A percentile compares a stretch with the other conserved stretches of the same genome.
phyloP scores from a whole-genome alignment of 2,888 invertebrate species.

The Scaptomyza polygonia region DNA sequence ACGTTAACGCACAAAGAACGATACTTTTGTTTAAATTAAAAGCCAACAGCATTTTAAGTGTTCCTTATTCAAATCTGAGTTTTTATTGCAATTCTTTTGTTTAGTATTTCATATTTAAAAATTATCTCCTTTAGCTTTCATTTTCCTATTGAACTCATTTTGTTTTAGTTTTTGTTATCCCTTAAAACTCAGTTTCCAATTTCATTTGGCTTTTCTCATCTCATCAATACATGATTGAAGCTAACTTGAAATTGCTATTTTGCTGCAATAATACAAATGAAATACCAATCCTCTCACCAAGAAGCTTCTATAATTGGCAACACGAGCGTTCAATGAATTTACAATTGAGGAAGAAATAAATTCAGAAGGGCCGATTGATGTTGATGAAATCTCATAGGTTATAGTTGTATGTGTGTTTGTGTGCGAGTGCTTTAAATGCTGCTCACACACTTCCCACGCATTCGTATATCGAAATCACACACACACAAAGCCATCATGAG shows the following conservation, averaged over 20 bases:
- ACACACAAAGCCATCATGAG: constrained; percentile 38
- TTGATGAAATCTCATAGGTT: constrained; percentile 31
- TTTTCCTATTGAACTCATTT: too few species aligned
- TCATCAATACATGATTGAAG: background rate
- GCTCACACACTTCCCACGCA: constrained; percentile 1
- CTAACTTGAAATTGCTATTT: too few species aligned
- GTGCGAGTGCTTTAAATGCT: constrained; percentile 8
- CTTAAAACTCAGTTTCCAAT: too few species aligned
- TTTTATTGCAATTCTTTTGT: too few species aligned
- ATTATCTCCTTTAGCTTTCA: too few species aligned
- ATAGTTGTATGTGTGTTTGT: constrained; percentile 8
- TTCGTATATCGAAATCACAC: constrained; percentile 19
- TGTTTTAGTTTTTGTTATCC: too few species aligned
- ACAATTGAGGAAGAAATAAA: constrained; percentile 24
- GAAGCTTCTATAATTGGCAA: constrained; percentile 11
- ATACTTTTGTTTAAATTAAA: too few species aligned
- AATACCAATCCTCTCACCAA: background rate
- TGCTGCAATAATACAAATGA: background rate
- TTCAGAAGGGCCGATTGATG: constrained; percentile 4
- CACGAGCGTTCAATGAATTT: constrained; percentile 21
- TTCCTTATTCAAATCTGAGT: too few species aligned
- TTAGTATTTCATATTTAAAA: too few species aligned
- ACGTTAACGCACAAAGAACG: too few species aligned
- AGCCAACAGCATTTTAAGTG: too few species aligned
- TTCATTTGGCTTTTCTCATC: background rate